Evolutionary conservation across 2,888 invertebrate genomes (phyloP).

Genomic region (Epirrhoe tristata): DNA sequence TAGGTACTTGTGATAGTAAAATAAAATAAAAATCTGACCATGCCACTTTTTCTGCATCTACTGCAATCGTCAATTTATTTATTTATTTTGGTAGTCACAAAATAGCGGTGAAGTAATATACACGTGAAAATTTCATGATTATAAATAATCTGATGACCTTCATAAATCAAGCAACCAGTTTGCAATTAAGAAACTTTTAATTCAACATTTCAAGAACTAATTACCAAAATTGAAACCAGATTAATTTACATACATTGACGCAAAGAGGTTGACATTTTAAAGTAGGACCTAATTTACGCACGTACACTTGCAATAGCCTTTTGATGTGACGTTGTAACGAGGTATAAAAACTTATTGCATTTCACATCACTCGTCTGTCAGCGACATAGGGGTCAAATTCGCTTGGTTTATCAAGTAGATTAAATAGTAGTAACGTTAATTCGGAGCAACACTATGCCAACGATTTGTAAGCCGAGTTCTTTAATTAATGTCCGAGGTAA

Average conservation of each 20-base stretch:
- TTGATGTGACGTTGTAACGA: slow-evolving; percentile 59
- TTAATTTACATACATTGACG: slow-evolving; percentile 37
- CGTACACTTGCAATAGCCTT: slow-evolving; percentile 72
- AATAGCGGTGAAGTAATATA: too few relatives aligned
- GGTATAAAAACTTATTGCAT: slow-evolving; percentile 49
- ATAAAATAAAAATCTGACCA: too few relatives aligned
- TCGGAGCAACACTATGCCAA: slow-evolving; percentile 16
- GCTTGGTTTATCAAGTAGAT: slow-evolving; percentile 11
- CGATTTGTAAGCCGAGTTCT: slow-evolving; percentile 14
- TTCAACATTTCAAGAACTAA: slow-evolving; percentile 30
- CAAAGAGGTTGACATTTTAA: slow-evolving; percentile 66
- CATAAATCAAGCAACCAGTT: neutral
- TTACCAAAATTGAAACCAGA: slow-evolving; percentile 40
- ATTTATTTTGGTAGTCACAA: too few relatives aligned
- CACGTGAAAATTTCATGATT: neutral
- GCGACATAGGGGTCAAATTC: slow-evolving; percentile 10
- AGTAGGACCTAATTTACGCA: slow-evolving; percentile 67
- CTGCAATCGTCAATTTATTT: too few relatives aligned
- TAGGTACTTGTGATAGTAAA: too few relatives aligned
- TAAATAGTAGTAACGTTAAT: slow-evolving; percentile 12
- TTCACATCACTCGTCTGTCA: slow-evolving; percentile 26
- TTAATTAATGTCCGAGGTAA: slow-evolving; percentile 20
- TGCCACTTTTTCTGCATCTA: too few relatives aligned
- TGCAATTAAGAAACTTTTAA: neutral
- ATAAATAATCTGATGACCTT: slow-evolving; percentile 6